Percentiles rank a stretch among this genome's conserved stretches.
phyloP scores from a whole-genome alignment of 2,113 vertebrate genomes.

The Urocolius indicus region DNA sequence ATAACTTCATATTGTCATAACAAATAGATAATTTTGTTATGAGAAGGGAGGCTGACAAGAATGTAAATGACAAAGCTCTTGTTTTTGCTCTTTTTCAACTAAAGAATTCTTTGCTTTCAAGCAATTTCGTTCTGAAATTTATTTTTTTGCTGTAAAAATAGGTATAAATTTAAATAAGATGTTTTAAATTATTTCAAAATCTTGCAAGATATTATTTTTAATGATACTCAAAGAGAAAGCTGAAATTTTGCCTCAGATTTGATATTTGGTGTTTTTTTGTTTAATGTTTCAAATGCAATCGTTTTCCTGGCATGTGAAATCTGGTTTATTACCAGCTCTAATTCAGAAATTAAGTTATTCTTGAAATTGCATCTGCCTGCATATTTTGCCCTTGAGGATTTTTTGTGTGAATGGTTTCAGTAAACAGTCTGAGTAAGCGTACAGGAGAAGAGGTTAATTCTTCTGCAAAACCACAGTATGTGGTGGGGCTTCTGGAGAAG shows the following conservation, averaged over 20 bases:
- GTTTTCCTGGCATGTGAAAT: background rate
- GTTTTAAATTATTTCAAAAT: background rate
- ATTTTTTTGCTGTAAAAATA: background rate
- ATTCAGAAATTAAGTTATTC: background rate
- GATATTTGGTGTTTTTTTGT: background rate
- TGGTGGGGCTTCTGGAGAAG: background rate
- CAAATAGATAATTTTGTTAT: background rate
- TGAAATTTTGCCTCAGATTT: background rate
- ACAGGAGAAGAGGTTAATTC: background rate
- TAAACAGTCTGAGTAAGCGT: background rate
- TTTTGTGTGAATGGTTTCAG: background rate
- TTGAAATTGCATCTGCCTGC: background rate
- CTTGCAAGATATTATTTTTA: background rate
- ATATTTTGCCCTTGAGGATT: background rate
- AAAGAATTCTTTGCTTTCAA: background rate
- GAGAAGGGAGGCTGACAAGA: background rate
- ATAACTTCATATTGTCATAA: background rate
- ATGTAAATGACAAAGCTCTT: background rate
- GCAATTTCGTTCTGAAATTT: background rate
- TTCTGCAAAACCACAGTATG: background rate
- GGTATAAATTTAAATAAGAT: background rate
- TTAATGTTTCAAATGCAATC: background rate
- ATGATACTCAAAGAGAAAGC: background rate
- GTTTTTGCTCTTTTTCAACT: background rate
- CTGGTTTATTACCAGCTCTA: background rate